phyloP scores from a whole-genome alignment of 2,797 vertebrate genomes.

The Aldrovandia affinis region DNA sequence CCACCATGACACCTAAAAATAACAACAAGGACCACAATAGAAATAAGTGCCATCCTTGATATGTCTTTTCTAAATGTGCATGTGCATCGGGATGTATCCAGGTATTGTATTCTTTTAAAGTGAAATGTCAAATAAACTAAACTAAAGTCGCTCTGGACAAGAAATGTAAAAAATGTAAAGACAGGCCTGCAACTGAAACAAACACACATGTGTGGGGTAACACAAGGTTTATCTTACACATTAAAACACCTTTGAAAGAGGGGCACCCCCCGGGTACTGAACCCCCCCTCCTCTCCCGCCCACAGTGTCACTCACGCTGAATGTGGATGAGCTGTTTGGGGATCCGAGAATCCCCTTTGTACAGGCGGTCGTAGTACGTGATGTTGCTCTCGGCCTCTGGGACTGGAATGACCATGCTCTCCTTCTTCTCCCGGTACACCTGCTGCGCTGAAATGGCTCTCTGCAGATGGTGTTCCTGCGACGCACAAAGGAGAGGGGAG shows the following conservation, averaged over 20 bases:
- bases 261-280: background rate
- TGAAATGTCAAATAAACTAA: no score
- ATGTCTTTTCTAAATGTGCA: no score
- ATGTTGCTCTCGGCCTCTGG: conserved; percentile 90
- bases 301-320: conserved; percentile 80
- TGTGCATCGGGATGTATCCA: no score
- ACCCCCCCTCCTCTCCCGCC: background rate
- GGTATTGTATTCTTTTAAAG: no score
- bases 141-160: no score
- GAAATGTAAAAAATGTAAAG: no score
- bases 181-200: no score
- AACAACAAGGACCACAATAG: no score
- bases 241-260: background rate
- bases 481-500: background rate
- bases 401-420: conserved; percentile 93
- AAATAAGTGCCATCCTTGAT: no score
- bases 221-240: background rate
- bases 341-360: conserved; percentile 88
- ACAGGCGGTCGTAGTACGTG: conserved; percentile 90
- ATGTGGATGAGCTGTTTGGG: conserved; percentile 95
- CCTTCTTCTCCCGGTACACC: conserved; percentile 92
- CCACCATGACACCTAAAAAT: no score
- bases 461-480: conserved; percentile 93
- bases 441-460: conserved; percentile 92
- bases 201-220: no score